Evolutionary conservation across 1,140 invertebrate genomes (phyloP), one percentile per base, ranked within the genome.

Genomic region (Pseudomyrmex dendroicus): DNA sequence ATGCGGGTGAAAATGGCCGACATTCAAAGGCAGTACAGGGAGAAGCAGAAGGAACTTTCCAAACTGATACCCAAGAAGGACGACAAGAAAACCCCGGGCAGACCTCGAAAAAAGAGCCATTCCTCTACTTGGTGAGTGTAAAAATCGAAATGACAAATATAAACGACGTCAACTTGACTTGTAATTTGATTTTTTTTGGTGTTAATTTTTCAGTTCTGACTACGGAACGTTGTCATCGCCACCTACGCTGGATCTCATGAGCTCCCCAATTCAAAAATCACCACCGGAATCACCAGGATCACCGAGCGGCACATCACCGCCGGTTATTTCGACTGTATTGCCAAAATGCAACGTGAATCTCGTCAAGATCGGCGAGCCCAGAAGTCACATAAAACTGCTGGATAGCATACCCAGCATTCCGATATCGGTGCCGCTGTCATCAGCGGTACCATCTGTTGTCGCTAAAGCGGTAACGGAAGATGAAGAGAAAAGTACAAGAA

Each of bases 1-100:
- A 98, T 98, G 97, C 95, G 97, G 44, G 96, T 96, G 91, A 95
- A 96, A 57, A 90, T 98, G 74, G 97, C 97, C 0, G 97, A 98
- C 56, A 95, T 98, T 48, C 97, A 98, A 89, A 95, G 96, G 62
- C 96, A 97, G 87, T 98, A 97, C 91, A 96, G 96, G 82, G 97
- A 98, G 89, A 98, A 97, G 91, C 97, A 98, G 91, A 96, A 96
- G 68, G 97, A 98, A 92, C 92, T 98, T 2, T 96, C 96, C 52
- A 97, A 96, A 84, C 94, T 98, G 20, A 95, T 94, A 78, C 95
- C 95, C 3, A 95, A 95, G 84, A 95, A 95, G 67, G 92, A 94
- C 8, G 92, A 94, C 0, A 93, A 93, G 52, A 93, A 93, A 62
- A 86, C 87, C 20, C 85, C 89, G 22, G 88, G 88, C 2, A 90